Base-by-base conservation (phyloP, 2,888 invertebrate species). In the Germaria angustata region DNA sequence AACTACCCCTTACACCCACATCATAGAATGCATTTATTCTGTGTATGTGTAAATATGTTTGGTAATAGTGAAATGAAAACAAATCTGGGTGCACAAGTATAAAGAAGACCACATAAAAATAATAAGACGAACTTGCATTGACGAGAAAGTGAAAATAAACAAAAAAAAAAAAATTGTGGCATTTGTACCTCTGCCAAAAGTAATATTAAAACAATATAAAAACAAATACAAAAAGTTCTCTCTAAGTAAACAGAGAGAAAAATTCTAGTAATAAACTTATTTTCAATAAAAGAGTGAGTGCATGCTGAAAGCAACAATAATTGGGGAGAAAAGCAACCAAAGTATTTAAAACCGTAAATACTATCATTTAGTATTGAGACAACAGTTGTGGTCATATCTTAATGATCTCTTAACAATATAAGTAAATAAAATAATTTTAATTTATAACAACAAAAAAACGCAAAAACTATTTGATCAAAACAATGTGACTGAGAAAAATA, bases 401-500 rank as follows among this genome's bases (percentile, higher is more conserved):
- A 39, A 28, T 41, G 4, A 20, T 22, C 8, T 32, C 36, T 32
- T n/a, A 44, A 22, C 1, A 41, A n/a, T n/a, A n/a, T n/a, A n/a
- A n/a, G 28, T 28, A 13, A 41, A 32, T 6, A 22, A 28, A 39
- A 39, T 49, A 65, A 28, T 39, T 53, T 36, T 15, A 44, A 44
- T 34, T 20, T 34, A 22, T n/a, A 24, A 6, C 2, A 36, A 61
- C 13, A 46, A 57, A 36, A 39, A 11, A 73, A 32, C 3, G 6
- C 28, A 28, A 28, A 28, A 28, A 28, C 4, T 5, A 28, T 5
- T 5, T 5, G 3, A 28, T 7, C 49, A 75, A 68, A 57, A 72
- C 75, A 80, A 83, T 80, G 82, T 80, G 80, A 82, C 80, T 82
- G 15, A 66, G 46, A 11, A n/a, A n/a, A 63, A 24, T 24, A 68